These are phyloP conservation scores for Crossaster papposus DNA, from an alignment of 53 echinoderm and acorn worm species.

Conservation along the genomic window DNA sequence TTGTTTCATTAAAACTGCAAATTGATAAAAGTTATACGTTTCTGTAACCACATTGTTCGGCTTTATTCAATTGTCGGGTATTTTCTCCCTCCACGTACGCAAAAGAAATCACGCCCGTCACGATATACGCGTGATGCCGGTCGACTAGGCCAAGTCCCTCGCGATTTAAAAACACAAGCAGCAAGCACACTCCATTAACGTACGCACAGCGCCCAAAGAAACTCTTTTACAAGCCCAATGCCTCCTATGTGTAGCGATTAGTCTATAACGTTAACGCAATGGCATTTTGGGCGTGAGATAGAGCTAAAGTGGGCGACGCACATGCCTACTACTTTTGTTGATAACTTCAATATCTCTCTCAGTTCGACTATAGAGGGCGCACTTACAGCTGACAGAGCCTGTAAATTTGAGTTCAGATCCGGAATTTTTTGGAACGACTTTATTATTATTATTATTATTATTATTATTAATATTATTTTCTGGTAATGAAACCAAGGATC, in stretches of 20 bases:
- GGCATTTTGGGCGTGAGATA: slow-evolving; percentile 15
- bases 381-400: neutral
- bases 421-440: neutral
- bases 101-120: slow-evolving; percentile 5
- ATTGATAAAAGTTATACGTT: neutral
- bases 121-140: neutral
- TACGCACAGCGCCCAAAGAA: neutral
- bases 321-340: neutral
- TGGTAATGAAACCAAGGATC: too few species aligned
- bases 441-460: too few species aligned
- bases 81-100: neutral
- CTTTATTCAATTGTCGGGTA: neutral
- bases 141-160: too few species aligned
- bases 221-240: neutral
- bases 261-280: neutral
- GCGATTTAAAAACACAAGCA: too few species aligned
- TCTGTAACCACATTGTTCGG: neutral
- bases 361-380: slow-evolving; percentile 10
- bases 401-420: neutral
- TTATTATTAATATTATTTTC: too few species aligned
- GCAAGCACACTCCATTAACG: too few species aligned
- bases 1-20: neutral
- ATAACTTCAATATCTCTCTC: neutral
- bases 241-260: neutral
- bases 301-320: neutral